Conservation (phyloP, 2,113 vertebrate genomes). For the Tympanuchus pallidicinctus region DNA sequence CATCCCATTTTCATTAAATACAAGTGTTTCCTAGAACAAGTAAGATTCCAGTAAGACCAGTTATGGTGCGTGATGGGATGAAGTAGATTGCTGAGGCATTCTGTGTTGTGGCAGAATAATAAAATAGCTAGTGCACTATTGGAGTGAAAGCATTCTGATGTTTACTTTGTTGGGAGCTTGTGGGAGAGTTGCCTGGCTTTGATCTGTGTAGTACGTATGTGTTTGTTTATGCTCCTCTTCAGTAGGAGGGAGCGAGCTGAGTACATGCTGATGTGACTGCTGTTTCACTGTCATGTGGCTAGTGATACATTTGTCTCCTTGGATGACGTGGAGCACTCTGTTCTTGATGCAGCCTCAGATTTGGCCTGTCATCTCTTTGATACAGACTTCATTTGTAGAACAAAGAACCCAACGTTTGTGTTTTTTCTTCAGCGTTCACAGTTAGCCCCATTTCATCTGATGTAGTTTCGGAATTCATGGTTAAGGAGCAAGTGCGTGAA, state of each 20-base stretch:
- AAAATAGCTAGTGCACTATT: background rate
- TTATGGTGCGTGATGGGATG: background rate
- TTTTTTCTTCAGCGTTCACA: slow-evolving; percentile 61
- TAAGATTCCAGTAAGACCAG: background rate
- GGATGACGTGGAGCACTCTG: background rate
- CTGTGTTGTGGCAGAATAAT: background rate
- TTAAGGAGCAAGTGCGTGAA: slow-evolving; percentile 90
- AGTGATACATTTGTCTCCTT: background rate
- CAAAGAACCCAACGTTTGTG: background rate
- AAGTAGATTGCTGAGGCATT: background rate
- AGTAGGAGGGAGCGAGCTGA: background rate
- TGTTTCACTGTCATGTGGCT: accelerated
- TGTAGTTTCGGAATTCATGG: slow-evolving; percentile 84
- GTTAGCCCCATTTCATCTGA: slow-evolving; percentile 84
- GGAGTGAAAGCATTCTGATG: background rate
- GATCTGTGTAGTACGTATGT: background rate
- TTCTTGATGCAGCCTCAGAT: background rate
- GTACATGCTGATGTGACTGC: accelerated
- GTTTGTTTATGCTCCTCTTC: background rate
- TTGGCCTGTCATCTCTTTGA: background rate
- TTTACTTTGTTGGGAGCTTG: background rate
- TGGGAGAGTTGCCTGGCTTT: background rate
- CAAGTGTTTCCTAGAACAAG: background rate
- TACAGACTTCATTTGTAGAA: background rate
- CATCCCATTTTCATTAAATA: background rate